phyloP scores from a whole-genome alignment of 2,113 vertebrate genomes.

The Pycnonotus jocosus region DNA sequence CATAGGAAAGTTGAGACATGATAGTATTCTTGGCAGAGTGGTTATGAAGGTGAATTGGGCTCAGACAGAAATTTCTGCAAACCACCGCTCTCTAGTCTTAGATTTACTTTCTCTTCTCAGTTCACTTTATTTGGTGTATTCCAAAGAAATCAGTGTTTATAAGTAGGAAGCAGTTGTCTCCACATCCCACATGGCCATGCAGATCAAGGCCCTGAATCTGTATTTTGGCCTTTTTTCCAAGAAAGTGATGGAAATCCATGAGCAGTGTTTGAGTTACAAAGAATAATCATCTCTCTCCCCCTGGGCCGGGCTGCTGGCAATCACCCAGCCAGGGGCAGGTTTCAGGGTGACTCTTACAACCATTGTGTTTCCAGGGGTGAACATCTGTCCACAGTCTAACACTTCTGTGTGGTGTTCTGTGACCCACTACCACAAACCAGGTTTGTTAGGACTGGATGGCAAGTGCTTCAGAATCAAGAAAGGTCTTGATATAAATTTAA shows the following conservation, averaged over 20 bases:
- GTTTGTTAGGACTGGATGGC: not conserved
- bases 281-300: not conserved
- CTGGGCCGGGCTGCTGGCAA: not conserved
- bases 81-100: not conserved
- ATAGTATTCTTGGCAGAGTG: not conserved
- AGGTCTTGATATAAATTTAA: not conserved
- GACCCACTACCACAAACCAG: not conserved
- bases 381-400: not conserved
- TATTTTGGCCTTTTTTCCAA: not conserved
- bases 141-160: not conserved
- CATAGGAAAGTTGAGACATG: not conserved
- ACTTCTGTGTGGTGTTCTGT: not conserved
- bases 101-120: not conserved
- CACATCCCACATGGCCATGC: fast-evolving
- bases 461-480: not conserved
- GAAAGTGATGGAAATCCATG: not conserved
- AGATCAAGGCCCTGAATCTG: not conserved
- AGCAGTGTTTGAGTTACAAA: not conserved
- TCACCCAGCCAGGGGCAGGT: not conserved
- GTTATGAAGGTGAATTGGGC: not conserved
- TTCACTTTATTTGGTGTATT: not conserved
- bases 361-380: not conserved
- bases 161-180: not conserved
- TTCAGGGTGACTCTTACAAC: not conserved
- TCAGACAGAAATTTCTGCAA: not conserved